Base-by-base conservation (phyloP, 2,888 invertebrate genomes). In the Trachelus stipa region DNA sequence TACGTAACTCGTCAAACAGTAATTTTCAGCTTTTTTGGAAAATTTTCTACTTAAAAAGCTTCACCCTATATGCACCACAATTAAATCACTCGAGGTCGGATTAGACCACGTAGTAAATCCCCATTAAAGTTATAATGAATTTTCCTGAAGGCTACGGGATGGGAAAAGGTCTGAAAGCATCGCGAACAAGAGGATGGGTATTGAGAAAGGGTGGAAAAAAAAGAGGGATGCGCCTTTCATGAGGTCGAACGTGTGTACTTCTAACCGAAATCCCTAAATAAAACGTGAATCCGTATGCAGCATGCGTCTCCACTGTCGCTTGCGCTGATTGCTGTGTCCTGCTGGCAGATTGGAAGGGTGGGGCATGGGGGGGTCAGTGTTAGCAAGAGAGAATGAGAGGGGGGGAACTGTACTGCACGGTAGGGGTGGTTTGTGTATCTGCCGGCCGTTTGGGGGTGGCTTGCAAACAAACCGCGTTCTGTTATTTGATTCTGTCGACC, bases 391-490 rank as follows among this genome's bases (percentile, higher is more conserved):
- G 30, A 35, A 74, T 31, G 69, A 69, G 35, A 37, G 75, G 34
- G 33, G n/a, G 56, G 77, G 73, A n/a, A 33, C 37, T 83, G 85
- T 83, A 81, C 83, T 40, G 40, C 40, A 40, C 40, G 40, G 15
- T 1, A 40, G 15, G 40, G 68, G 76, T 11, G 74, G 76, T 74
- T 34, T 73, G 40, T 83, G 82, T 85, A 83, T 84, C 83, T 83
- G 79, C 82, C 79, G 80, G 82, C 79, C 83, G 84, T 81, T 83
- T 79, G 78, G 81, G 85, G 87, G 83, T 84, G 85, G 87, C 83
- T 88, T 87, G 87, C 88, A 88, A 88, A 88, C 88, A 88, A 88
- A 88, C 88, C 86, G 84, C 86, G 85, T 85, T 87, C 87, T 85
- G 88, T 88, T 88, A 88, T 88, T 88, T 88, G 86, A 88, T 88